Base-by-base conservation (phyloP, 2,797 vertebrate species). In the Melanitta fusca region DNA sequence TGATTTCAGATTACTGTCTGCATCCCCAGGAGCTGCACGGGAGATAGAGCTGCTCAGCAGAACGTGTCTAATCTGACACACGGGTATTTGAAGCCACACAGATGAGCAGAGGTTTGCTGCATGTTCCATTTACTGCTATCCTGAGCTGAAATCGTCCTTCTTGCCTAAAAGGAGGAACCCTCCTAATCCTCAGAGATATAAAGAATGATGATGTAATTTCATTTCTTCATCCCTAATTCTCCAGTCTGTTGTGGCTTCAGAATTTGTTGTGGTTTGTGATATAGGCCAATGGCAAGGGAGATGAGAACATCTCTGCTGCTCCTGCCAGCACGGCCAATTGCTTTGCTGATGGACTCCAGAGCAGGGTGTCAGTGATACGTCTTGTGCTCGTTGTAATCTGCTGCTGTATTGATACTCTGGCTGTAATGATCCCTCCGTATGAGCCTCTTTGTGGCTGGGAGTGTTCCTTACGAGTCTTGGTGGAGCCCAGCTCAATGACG, bases 321-420 rank as follows among this genome's bases (percentile, higher is more conserved):
- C 77, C 47, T 74, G 28, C 28, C 68, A 30, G 65, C 0, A 0
- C 17, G 71, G 68, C 41, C 15, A 16, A 2, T 79, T 51, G 49
- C 69, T 87, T 13, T 4, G 1, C 20, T 62, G 57, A 47, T 19
- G 36, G 30, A 66, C 38, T 47, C 0, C 0, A 39, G 39, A 56
- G 20, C 51, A 64, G 25, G 24, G 7, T 74, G 22, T 56, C 4
- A 3, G 24, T 65, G 41, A 20, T 49, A 38, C 25, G 10, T 68
- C 25, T 51, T 61, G 32, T 57, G 45, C 62, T 89, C 60, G 39
- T 89, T 56, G 54, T 91, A 62, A 81, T 88, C 49, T 73, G 18
- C 36, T 80, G 16, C 36, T 80, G 27, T 54, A 39, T 66, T 83
- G 28, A 32, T 57, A 49, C 7, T 58, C 6, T 80, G 8, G 27